Evolutionary conservation across 2,888 invertebrate species (phyloP), one percentile per base, ranked within the genome.

Genomic region (Cryptops parisi): DNA sequence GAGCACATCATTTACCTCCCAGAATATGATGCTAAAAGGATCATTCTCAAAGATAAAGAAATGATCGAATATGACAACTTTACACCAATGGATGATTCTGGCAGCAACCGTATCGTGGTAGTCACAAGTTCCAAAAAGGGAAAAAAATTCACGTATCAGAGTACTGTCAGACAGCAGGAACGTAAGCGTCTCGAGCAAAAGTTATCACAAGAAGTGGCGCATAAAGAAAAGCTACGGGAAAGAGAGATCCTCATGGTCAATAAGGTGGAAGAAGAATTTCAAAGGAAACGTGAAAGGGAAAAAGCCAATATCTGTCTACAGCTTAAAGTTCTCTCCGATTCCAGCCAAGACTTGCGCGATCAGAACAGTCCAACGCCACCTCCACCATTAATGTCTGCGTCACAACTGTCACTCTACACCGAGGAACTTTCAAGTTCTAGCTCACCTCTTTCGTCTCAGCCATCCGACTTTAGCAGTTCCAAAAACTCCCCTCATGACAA

Each of bases 111-210:
- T 12, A 39, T 52, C 2, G 21, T 25, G 6, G 45, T 52, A 3
- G 27, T 38, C n/a, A 33, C 38, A 17, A 39, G 38, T n/a, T 41
- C 39, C 15, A 54, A 48, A 33, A 54, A 54, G 22, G 49, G 47
- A n/a, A 82, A 81, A 64, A 74, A 82, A 59, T 87, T 86, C 69
- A 83, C 83, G 1, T 87, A 86, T 69, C 86, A 87, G 67, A 85
- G 84, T 46, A 86, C 86, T 0, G 81, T 86, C 9, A 67, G 86
- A n/a, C 82, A 85, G 67, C 77, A 84, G 50, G 86, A 87, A 69
- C 71, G 84, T 56, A 76, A 79, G 46, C 71, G 79, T 51, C 68
- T 86, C 48, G 81, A 85, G 0, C 84, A 85, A 63, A 81, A 79
- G 67, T 72, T 85, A 55, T 81, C 82, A 19, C 77, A 76, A 58